Conservation (phyloP, 2,888 invertebrate species). For the Ormia ochracea region DNA sequence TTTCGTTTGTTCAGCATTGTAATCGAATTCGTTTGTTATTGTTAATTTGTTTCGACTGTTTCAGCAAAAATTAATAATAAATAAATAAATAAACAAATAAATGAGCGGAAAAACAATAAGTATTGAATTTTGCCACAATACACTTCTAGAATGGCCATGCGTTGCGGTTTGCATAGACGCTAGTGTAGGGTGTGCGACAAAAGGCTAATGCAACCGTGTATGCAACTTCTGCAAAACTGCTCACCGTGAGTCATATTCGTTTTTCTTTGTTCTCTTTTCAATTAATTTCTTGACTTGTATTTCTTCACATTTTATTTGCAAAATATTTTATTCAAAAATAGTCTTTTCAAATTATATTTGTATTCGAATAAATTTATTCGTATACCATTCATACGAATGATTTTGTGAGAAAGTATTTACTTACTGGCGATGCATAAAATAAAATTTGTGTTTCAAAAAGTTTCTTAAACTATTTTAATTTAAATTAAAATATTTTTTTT, state of each 20-base stretch:
- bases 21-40: background rate
- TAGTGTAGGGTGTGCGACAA: background rate
- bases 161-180: background rate
- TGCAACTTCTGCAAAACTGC: background rate
- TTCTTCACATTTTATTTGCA: background rate
- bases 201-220: background rate
- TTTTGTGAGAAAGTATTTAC: too few species aligned
- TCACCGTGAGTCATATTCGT: too few species aligned
- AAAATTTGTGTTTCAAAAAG: too few species aligned
- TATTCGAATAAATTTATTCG: background rate
- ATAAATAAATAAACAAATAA: background rate
- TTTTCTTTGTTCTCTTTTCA: too few species aligned
- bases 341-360: too few species aligned
- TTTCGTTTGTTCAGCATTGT: background rate
- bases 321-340: background rate
- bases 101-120: slow-evolving; percentile 3
- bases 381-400: too few species aligned
- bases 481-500: too few species aligned
- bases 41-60: background rate
- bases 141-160: background rate
- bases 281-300: too few species aligned
- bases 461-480: too few species aligned
- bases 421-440: too few species aligned
- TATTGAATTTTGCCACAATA: slow-evolving; percentile 30
- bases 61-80: background rate